Evolutionary conservation across 2,888 invertebrate genomes (phyloP).

Genomic region (Bombylius major): DNA sequence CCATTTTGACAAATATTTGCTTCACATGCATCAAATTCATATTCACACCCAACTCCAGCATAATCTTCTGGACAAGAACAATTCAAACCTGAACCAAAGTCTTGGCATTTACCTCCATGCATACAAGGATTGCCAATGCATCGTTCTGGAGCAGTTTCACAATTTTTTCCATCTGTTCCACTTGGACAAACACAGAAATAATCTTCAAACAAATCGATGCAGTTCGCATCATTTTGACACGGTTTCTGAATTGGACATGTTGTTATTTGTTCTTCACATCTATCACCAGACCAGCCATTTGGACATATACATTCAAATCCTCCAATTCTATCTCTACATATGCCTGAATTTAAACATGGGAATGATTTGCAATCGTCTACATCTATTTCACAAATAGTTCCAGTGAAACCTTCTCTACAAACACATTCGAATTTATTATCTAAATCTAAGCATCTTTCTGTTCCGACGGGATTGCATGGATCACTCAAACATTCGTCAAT

Average conservation of each 20-base stretch:
- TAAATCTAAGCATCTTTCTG: conserved; percentile 77
- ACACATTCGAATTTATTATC: conserved; percentile 79
- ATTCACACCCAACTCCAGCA: conserved; percentile 82
- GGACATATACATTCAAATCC: conserved; percentile 70
- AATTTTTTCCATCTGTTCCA: conserved; percentile 92
- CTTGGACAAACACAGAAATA: conserved; percentile 59
- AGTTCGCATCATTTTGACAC: conserved; percentile 85
- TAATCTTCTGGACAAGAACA: conserved; percentile 82
- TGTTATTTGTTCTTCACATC: conserved; percentile 79
- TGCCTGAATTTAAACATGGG: conserved; percentile 82
- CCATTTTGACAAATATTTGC: conserved; percentile 86
- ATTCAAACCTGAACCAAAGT: conserved; percentile 88
- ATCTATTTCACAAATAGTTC: conserved; percentile 71
- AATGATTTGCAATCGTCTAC: conserved; percentile 75
- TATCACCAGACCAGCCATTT: conserved; percentile 75
- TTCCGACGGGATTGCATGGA: conserved; percentile 82
- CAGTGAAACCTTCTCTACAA: conserved; percentile 80
- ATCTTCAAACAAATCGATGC: conserved; percentile 77
- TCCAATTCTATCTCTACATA: conserved; percentile 75
- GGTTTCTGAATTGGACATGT: conserved; percentile 67
- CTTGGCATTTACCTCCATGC: conserved; percentile 92
- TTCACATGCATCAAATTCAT: conserved; percentile 85
- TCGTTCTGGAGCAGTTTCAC: conserved; percentile 91
- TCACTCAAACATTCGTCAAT: conserved; percentile 86
- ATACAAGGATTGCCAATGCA: conserved; percentile 60